Percentiles rank a stretch among this genome's conserved stretches.
Evolutionary conservation across 1,140 invertebrate genomes (phyloP).

Genomic region (Panulirus ornatus): DNA sequence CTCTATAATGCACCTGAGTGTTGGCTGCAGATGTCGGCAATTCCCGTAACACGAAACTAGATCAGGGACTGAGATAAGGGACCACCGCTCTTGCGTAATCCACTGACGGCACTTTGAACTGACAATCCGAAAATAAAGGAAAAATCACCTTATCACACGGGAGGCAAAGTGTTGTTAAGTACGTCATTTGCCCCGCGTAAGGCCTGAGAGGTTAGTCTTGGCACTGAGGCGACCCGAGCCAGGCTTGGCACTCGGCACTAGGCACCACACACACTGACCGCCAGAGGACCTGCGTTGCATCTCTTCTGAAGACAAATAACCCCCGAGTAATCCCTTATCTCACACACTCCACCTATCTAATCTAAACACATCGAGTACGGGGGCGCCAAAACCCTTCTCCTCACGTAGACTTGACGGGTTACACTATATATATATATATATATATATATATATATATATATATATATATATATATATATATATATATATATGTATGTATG

Average conservation of each 20-base stretch:
- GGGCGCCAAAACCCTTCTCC: not conserved
- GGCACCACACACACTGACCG: not conserved
- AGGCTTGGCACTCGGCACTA: not conserved
- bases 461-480: no score
- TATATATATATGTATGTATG: no score
- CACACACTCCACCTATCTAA: not conserved
- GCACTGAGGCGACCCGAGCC: not conserved
- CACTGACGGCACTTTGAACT: no score
- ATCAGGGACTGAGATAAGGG: no score
- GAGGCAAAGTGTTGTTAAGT: not conserved
- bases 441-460: no score
- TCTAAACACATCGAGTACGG: not conserved
- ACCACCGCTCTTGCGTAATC: no score
- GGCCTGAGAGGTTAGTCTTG: not conserved
- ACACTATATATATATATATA: no score
- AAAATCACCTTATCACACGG: no score
- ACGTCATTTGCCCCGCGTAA: not conserved
- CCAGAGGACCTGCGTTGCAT: not conserved
- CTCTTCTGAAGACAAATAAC: constrained; percentile 3
- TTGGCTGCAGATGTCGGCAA: no score
- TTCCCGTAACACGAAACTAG: no score
- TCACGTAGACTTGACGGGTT: not conserved
- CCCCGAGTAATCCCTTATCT: not conserved
- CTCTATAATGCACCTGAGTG: no score
- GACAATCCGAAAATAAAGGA: no score